Evolutionary conservation across 1,140 invertebrate genomes (phyloP).

Genomic region (Drosophila setifemur): DNA sequence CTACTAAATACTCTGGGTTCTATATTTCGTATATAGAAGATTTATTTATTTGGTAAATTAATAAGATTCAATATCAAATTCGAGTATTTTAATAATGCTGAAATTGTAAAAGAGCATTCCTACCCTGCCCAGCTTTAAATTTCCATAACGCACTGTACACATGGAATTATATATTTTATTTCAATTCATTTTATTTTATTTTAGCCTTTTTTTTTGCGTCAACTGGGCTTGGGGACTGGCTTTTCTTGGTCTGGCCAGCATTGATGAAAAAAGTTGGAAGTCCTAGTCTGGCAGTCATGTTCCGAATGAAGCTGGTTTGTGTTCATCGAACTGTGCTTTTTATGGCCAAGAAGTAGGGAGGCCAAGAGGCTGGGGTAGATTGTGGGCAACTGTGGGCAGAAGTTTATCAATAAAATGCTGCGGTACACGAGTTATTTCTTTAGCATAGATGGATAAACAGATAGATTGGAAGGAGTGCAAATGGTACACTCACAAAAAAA

Average conservation of each 20-base stretch:
- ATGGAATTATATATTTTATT: slow-evolving; percentile 4
- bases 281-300: slow-evolving; percentile 35
- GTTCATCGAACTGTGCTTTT: slow-evolving; percentile 56
- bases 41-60: no score
- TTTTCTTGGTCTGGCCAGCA: slow-evolving; percentile 20
- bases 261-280: slow-evolving; percentile 45
- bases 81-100: no score
- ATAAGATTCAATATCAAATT: no score
- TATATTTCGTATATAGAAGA: no score
- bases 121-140: background rate
- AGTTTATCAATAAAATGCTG: slow-evolving; percentile 79
- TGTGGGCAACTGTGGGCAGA: slow-evolving; percentile 29
- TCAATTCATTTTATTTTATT: no score
- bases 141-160: background rate
- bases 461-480: slow-evolving; percentile 40
- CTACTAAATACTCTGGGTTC: no score
- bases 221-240: slow-evolving; percentile 9
- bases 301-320: slow-evolving; percentile 49
- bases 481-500: no score
- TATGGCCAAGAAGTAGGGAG: background rate
- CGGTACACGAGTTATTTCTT: slow-evolving; percentile 78
- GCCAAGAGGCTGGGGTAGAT: background rate
- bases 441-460: slow-evolving; percentile 64
- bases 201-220: slow-evolving; percentile 30
- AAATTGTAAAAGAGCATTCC: no score